Evolutionary conservation across 1,140 invertebrate genomes (phyloP).

Genomic region (Pomacea maculata): DNA sequence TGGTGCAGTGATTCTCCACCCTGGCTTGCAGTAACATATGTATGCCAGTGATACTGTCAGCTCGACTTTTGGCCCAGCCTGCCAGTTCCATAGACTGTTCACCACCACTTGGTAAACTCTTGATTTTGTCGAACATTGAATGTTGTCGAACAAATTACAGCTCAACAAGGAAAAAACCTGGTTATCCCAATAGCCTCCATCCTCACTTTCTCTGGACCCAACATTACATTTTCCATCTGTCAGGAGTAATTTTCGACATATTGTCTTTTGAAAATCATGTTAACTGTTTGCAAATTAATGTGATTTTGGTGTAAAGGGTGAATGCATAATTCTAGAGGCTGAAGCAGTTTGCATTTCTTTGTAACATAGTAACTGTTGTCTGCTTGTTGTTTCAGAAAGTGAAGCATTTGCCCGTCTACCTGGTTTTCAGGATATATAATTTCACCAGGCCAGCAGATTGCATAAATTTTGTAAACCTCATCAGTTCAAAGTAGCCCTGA

Average conservation of each 20-base stretch:
- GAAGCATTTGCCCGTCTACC: conserved; percentile 31
- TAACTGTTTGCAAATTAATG: neutral
- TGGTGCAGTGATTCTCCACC: no score
- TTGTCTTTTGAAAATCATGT: neutral
- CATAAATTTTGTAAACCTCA: neutral
- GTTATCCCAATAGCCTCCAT: no score
- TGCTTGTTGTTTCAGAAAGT: conserved; percentile 20
- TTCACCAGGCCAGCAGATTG: neutral
- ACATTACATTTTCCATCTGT: neutral
- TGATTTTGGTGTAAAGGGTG: neutral
- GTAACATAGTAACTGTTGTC: neutral
- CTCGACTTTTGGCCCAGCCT: no score
- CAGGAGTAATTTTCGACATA: no score
- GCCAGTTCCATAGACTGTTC: no score
- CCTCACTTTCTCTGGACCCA: neutral
- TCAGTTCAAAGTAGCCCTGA: neutral
- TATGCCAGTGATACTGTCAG: no score
- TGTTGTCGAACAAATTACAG: no score
- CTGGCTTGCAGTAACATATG: no score
- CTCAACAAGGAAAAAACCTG: no score
- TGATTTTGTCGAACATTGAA: no score
- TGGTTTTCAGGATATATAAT: conserved; percentile 27
- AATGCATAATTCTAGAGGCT: neutral
- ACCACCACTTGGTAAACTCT: no score
- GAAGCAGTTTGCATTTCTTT: neutral